Evolutionary conservation across 2,113 vertebrate genomes (phyloP), one percentile per base, ranked within the genome.

Genomic region (Ondatra zibethicus): DNA sequence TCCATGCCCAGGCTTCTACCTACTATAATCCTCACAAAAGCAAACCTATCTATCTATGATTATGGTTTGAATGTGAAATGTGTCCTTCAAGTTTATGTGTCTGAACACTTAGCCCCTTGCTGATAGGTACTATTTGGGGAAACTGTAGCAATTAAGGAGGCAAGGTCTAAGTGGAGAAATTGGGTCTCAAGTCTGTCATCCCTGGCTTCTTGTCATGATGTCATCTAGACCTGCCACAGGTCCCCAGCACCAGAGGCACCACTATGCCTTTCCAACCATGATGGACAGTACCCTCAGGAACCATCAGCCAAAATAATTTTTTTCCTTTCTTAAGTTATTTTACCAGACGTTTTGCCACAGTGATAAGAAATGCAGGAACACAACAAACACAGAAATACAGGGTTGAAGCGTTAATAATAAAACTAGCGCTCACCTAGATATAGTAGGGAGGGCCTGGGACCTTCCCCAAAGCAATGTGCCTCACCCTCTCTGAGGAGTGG

Each of bases 341-440:
- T 63, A 33, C 21, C 82, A 65, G 39, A 27, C 47, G 33, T 65
- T 86, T 42, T 84, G n/a, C n/a, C 36, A 84, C 50, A 63, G 25
- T 84, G 36, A 42, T 63, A 63, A 61, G 80, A 84, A 63, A 63
- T 63, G 36, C 80, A 61, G 61, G 12, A 61, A 82, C 23, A 82
- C 5, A 70, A 90, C 31, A 92, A 58, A 52, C 19, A 78, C 21
- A 91, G 45, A 88, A 58, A 58, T 58, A 25, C 21, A n/a, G 65
- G n/a, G 75, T 50, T 55, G 84, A 85, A 94, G 81, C 84, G 42
- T 91, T 95, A 91, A 45, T 11, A 39, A 81, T 94, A 88, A 95
- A 94, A 95, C 27, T 76, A 70, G 81, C 11, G 50, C 50, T 50
- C 50, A 50, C 50, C 50, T 50, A 50, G 50, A 50, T 50, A 50